phyloP scores from a whole-genome alignment of 2,113 vertebrate genomes.

The Noctilio leporinus region DNA sequence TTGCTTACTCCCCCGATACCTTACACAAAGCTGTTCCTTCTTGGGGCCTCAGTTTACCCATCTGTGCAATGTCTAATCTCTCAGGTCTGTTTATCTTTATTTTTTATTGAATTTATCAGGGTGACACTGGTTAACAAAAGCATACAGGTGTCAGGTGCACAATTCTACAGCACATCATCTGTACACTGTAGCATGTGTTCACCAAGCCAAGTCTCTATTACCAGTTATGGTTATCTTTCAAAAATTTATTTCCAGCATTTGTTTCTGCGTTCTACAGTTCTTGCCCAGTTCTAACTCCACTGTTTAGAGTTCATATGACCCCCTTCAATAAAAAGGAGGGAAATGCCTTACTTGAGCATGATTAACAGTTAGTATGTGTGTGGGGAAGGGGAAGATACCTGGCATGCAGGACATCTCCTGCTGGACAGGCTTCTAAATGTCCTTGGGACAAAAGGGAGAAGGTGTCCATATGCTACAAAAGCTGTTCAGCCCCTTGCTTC shows the following conservation, averaged over 20 bases:
- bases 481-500: not conserved
- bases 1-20: not conserved
- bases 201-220: too few relatives aligned
- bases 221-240: not conserved
- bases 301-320: not conserved
- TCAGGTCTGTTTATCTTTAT: conserved; percentile 1
- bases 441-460: not conserved
- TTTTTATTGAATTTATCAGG: too few relatives aligned
- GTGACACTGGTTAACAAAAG: too few relatives aligned
- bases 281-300: not conserved
- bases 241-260: not conserved
- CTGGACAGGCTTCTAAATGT: not conserved
- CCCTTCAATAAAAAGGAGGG: not conserved
- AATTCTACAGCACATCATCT: too few relatives aligned
- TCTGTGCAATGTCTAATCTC: not conserved
- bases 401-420: not conserved
- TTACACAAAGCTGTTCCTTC: not conserved
- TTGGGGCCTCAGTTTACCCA: not conserved
- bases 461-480: not conserved
- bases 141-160: too few relatives aligned
- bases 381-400: not conserved
- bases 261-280: not conserved
- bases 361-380: not conserved
- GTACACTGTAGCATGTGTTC: too few relatives aligned
- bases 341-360: not conserved